Evolutionary conservation across 2,113 vertebrate species (phyloP).

Genomic region (Cranoglanis bouderius): DNA sequence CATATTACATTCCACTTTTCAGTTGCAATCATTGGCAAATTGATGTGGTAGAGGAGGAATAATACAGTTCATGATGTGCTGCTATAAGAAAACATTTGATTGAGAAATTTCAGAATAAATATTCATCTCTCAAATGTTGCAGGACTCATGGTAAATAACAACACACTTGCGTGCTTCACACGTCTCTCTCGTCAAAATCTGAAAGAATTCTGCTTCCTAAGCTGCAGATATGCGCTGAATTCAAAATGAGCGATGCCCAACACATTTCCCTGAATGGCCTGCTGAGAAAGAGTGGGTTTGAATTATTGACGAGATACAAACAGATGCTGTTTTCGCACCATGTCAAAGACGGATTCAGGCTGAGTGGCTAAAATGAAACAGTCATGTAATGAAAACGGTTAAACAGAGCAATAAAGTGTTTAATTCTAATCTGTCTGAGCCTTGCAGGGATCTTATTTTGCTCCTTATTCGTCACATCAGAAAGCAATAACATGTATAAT

Average conservation of each 20-base stretch:
- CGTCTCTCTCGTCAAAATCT: background rate
- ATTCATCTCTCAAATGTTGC: slow-evolving; percentile 40
- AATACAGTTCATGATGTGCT: background rate
- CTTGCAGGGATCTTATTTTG: background rate
- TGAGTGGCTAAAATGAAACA: slow-evolving; percentile 41
- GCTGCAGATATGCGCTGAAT: background rate
- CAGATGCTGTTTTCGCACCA: slow-evolving; percentile 53
- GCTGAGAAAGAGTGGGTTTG: slow-evolving; percentile 58
- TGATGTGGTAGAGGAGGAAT: slow-evolving; percentile 28
- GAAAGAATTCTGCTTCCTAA: background rate
- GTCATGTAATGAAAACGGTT: slow-evolving; percentile 34
- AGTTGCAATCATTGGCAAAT: slow-evolving; percentile 1
- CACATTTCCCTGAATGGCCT: slow-evolving; percentile 55
- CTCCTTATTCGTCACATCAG: background rate
- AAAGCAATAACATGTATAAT: background rate
- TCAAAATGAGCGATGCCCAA: background rate
- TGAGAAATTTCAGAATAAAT: slow-evolving; percentile 3
- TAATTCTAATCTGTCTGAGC: background rate
- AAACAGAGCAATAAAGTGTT: slow-evolving; percentile 3
- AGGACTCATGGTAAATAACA: slow-evolving; percentile 33
- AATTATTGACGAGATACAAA: slow-evolving; percentile 68
- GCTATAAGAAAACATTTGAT: background rate
- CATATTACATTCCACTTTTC: background rate
- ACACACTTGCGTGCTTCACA: slow-evolving; percentile 13
- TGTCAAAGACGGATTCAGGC: slow-evolving; percentile 61